These are phyloP conservation scores for Neoarius graeffei DNA, from an alignment of 2,113 vertebrate genomes.

Conservation along the genomic window DNA sequence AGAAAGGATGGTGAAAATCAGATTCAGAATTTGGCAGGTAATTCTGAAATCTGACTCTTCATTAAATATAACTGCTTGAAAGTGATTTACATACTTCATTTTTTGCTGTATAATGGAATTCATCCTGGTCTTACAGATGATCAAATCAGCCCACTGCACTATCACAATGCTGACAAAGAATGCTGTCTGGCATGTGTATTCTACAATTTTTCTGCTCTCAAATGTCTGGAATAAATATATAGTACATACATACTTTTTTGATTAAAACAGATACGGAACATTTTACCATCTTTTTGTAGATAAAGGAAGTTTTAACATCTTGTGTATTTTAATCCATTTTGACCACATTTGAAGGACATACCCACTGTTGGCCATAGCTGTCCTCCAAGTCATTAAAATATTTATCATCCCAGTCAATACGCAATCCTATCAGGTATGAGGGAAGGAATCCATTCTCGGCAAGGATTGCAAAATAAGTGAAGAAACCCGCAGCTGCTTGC, in stretches of 20 bases:
- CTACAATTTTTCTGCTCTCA: constrained; percentile 88
- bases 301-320: not conserved
- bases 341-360: constrained; percentile 53
- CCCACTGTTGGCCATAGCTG: constrained; percentile 81
- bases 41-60: not conserved
- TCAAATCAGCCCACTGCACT: constrained; percentile 89
- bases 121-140: constrained; percentile 91
- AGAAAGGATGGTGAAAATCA: not conserved
- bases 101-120: constrained; percentile 90
- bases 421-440: constrained; percentile 72
- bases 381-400: constrained; percentile 74
- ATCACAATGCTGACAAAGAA: constrained; percentile 91
- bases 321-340: not conserved
- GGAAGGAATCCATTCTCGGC: constrained; percentile 84
- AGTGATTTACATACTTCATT: constrained; percentile 82
- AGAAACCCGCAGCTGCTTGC: constrained; percentile 79
- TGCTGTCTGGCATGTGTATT: constrained; percentile 91
- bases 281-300: not conserved
- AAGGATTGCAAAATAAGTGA: constrained; percentile 83
- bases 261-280: not conserved
- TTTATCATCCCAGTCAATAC: constrained; percentile 79
- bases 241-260: not conserved
- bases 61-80: not conserved
- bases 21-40: not conserved
- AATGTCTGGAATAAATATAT: constrained; percentile 77